Base-by-base conservation (phyloP, 2,888 invertebrate species). In the Prosapia bicincta region DNA sequence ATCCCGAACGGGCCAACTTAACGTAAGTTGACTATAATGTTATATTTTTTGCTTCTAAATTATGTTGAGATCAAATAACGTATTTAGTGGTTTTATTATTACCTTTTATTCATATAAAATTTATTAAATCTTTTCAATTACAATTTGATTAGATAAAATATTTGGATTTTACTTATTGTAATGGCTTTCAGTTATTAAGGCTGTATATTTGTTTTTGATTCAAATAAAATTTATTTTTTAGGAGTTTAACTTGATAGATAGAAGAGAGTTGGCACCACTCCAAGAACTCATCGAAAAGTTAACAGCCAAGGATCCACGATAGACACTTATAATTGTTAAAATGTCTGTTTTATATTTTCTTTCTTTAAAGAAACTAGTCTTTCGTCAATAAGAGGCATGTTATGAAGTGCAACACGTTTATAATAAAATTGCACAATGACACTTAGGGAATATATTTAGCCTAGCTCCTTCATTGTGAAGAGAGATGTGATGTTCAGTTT, bases 231-330 rank as follows among this genome's bases (percentile, higher is more conserved):
- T n/a, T n/a, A n/a, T 88, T 84, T 89, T 90, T 72, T 90, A 98
- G 92, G 99, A 99, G 87, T 99, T 99, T 87, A 94, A 92, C 87
- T 89, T 99, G 83, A 98, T 99, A 84, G 98, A 99, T 85, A 91
- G 96, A 83, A 91, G 97, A 84, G 99, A 99, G 87, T 87, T 99
- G 86, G 98, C 97, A 80, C 99, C 99, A 73, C 89, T 99, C 80
- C 97, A 98, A 86, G 98, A 99, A 86, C 90, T 99, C 81, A 99
- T 99, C 86, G 98, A 99, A 85, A 96, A 96, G 87, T 88, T 97
- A 83, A 95, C 96, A 69, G 93, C 95, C 81, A 96, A 95, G 87
- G 95, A 95, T 84, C 91, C 92, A 82, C 92, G 94, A 90, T 94
- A 92, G 90, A 38, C 23, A 65, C 9, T 26, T 26, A 24, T 26